A percentile compares a stretch with the other conserved stretches of the same genome.
phyloP scores from a whole-genome alignment of 2,888 invertebrate species.

The Lasioglossum calceatum region DNA sequence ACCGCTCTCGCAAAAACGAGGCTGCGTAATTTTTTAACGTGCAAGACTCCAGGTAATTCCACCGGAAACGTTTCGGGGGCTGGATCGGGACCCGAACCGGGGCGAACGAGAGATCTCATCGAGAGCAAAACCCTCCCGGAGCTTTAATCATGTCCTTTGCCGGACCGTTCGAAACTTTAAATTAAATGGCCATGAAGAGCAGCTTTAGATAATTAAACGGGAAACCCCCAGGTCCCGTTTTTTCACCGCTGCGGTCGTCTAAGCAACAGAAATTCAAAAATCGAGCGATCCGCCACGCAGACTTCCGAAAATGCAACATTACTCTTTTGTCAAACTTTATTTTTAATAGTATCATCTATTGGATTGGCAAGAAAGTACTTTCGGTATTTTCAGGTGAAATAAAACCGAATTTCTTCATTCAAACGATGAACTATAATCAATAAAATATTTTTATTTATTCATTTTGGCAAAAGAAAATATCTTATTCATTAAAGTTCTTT shows the following conservation, averaged over 20 bases:
- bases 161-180: conserved; percentile 45
- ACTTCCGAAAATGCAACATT: neutral
- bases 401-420: no score
- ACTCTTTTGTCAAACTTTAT: neutral
- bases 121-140: conserved; percentile 1
- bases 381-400: no score
- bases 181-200: conserved; percentile 49
- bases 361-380: no score
- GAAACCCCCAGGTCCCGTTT: conserved; percentile 5
- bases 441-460: no score
- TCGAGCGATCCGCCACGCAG: neutral
- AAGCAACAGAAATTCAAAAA: conserved; percentile 6
- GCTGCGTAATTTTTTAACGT: conserved; percentile 40
- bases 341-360: neutral
- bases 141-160: conserved; percentile 45
- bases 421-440: no score
- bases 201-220: conserved; percentile 51
- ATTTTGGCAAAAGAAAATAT: no score
- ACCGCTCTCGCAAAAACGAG: neutral
- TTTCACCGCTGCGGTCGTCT: neutral
- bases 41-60: neutral
- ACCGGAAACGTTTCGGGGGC: conserved; percentile 4
- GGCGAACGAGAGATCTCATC: conserved; percentile 13
- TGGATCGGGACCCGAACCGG: neutral
- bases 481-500: no score